Evolutionary conservation across 2,888 invertebrate species (phyloP), one percentile per base, ranked within the genome.

Genomic region (Agrotis ipsilon): DNA sequence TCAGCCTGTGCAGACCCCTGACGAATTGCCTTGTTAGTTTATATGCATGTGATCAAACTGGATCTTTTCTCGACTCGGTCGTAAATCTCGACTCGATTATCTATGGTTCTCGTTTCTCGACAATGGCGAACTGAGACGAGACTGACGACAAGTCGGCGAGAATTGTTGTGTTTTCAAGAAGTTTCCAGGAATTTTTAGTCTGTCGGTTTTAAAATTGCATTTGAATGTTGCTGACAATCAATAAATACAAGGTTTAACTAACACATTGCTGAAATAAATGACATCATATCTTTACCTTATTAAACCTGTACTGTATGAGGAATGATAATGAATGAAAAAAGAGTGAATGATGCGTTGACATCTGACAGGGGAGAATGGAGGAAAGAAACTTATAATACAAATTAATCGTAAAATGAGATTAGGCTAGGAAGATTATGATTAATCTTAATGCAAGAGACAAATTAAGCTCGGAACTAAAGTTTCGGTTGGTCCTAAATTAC

Each of bases 61-160:
- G 62, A 75, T 66, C 27, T 68, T 65, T 48, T 57, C 65, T 46
- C 32, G 54, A 48, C 27, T 16, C 61, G 51, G 18, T 80, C 75
- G 59, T 80, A 75, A 78, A 78, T 68, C 69, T 80, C n/a, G 18
- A n/a, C 32, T 51, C 58, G 49, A 68, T 80, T 75, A 68, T 55
- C 48, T 68, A 52, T 65, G 75, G 61, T 54, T 46, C 46, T 55
- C 16, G 27, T 18, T 13, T 13, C 24, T 16, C 6, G 16, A 43
- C 45, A 51, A 32, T 51, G 63, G 49, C 18, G 24, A 32, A 58
- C 75, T 67, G 24, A 18, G 45, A 49, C 4, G 18, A 51, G 18
- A 43, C 39, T 39, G 39, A 39, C 11, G 52, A 18, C 39, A 16
- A 24, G 51, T 66, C 48, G 48, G 19, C 21, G n/a, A 9, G 59